Evolutionary conservation across 1,140 invertebrate species (phyloP).

Genomic region (Anastatus disparis): DNA sequence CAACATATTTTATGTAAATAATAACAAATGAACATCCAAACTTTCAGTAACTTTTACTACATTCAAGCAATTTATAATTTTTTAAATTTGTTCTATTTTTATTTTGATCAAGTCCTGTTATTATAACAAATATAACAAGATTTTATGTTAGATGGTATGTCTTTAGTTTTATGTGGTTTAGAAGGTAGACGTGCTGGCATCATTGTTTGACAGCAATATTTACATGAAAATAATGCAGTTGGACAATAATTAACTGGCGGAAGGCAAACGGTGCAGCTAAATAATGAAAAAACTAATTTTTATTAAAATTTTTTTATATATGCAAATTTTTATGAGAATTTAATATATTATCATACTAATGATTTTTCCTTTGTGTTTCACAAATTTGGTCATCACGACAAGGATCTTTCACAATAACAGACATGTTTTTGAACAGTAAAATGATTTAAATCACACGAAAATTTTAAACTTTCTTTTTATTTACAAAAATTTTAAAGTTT

Average conservation of each 20-base stretch:
- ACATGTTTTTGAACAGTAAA: conserved; percentile 19
- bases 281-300: neutral
- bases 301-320: neutral
- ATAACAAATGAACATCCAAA: neutral
- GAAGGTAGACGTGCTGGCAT: neutral
- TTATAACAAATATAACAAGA: neutral
- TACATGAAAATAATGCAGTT: neutral
- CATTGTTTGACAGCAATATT: neutral
- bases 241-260: conserved; percentile 34
- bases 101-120: neutral
- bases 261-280: conserved; percentile 26
- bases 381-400: no score
- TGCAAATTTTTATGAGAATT: no score
- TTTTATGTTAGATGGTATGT: neutral
- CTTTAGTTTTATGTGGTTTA: neutral
- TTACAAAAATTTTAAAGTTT: no score
- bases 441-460: neutral
- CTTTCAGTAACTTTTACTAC: neutral
- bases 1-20: neutral
- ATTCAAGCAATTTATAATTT: neutral
- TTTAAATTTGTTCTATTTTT: neutral
- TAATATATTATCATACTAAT: no score
- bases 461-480: neutral
- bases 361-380: neutral
- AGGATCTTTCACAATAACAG: conserved; percentile 5